Conservation (phyloP, 2,888 invertebrate genomes). For the Ganaspis brasiliensis region DNA sequence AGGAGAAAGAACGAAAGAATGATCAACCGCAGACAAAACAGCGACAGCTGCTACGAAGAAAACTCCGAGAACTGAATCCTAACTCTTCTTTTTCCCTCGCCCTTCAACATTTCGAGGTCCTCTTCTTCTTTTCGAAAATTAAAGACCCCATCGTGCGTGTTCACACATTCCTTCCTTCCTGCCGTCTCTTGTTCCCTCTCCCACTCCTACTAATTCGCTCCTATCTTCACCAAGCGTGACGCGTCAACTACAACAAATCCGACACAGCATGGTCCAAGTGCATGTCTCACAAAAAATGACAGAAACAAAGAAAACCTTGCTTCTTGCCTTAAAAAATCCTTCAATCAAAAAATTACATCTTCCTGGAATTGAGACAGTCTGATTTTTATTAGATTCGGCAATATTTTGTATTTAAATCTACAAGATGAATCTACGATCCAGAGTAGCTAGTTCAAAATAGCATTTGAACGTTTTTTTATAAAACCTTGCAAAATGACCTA, state of each 20-base stretch:
- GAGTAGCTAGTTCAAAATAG: background rate
- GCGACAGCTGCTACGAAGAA: constrained; percentile 60
- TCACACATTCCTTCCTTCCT: constrained; percentile 58
- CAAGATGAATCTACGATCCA: no score
- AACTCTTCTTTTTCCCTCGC: constrained; percentile 54
- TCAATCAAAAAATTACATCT: background rate
- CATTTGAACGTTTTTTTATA: background rate
- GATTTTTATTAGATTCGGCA: no score
- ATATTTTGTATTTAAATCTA: no score
- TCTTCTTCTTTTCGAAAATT: constrained; percentile 53
- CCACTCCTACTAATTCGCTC: constrained; percentile 63
- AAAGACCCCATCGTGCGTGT: constrained; percentile 59
- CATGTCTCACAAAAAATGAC: background rate
- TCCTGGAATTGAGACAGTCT: no score
- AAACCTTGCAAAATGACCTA: background rate
- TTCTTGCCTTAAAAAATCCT: background rate
- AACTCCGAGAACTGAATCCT: constrained; percentile 51
- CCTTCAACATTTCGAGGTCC: constrained; percentile 56
- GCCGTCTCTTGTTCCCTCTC: constrained; percentile 64
- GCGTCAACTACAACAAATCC: constrained; percentile 47
- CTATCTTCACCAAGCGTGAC: constrained; percentile 60
- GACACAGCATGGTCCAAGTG: constrained; percentile 20
- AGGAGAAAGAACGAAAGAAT: constrained; percentile 56
- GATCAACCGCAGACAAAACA: constrained; percentile 60
- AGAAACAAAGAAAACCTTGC: background rate